These are phyloP conservation scores for Poicephalus meyeri DNA, from an alignment of 2,113 vertebrate genomes.

Conservation along the genomic window DNA sequence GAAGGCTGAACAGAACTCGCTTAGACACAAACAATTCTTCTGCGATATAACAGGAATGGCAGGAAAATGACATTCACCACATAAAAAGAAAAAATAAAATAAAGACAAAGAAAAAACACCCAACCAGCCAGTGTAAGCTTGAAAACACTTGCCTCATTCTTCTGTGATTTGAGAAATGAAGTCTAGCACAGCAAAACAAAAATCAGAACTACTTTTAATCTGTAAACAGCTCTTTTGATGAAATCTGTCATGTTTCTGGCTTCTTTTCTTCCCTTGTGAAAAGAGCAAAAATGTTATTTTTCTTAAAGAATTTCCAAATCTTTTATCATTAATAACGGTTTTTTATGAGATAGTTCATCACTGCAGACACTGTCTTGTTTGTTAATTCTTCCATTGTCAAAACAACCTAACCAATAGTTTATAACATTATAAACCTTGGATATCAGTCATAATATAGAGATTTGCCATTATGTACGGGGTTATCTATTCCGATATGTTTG, in stretches of 20 bases:
- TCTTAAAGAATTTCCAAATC: conserved; percentile 72
- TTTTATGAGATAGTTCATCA: conserved; percentile 73
- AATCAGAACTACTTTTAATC: conserved; percentile 45
- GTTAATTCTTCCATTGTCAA: conserved; percentile 80
- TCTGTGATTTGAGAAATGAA: conserved; percentile 28
- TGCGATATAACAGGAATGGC: not conserved
- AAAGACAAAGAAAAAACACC: not conserved
- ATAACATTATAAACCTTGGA: conserved; percentile 69
- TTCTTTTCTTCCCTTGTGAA: conserved; percentile 74
- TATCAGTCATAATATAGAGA: conserved; percentile 68
- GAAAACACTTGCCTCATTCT: conserved; percentile 25
- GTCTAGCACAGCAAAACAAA: conserved; percentile 27
- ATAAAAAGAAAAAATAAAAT: no score
- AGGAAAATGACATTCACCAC: not conserved
- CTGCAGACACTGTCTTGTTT: conserved; percentile 70
- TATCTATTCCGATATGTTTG: conserved; percentile 74
- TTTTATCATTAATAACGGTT: conserved; percentile 81
- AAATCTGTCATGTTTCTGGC: conserved; percentile 78
- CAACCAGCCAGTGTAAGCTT: not conserved
- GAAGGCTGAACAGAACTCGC: conserved; percentile 28
- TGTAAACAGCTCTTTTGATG: conserved; percentile 68
- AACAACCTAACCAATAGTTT: conserved; percentile 80
- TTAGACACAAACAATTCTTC: not conserved
- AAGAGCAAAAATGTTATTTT: conserved; percentile 72
- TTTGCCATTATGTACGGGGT: conserved; percentile 51